These are phyloP conservation scores for Coleophora flavipennella DNA, from an alignment of 2,888 invertebrate genomes.

Conservation along the genomic window DNA sequence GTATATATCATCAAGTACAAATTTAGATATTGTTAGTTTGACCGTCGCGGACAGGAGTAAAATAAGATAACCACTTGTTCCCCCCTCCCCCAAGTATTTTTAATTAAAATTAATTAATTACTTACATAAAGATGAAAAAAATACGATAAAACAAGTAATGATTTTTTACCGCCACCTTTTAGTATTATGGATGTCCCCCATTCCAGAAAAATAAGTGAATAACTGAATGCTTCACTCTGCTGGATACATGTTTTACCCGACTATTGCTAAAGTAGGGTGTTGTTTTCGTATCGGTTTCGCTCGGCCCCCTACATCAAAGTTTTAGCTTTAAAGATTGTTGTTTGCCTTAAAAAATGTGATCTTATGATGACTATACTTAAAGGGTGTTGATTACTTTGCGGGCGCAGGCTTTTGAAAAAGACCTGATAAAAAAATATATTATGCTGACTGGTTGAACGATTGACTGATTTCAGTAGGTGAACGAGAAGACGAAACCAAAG, in stretches of 20 bases:
- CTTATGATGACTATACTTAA: slow-evolving; percentile 68
- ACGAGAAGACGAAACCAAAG: no score
- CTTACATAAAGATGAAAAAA: no score
- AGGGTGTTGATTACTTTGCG: slow-evolving; percentile 45
- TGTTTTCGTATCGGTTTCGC: slow-evolving; percentile 46
- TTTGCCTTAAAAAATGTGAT: slow-evolving; percentile 73
- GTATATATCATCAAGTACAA: slow-evolving; percentile 60
- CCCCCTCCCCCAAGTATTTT: slow-evolving; percentile 22
- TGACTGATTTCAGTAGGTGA: no score
- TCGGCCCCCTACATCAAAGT: slow-evolving; percentile 50
- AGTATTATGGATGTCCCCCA: slow-evolving; percentile 43
- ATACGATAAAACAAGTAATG: slow-evolving; percentile 1
- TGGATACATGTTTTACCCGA: no score
- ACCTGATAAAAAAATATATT: no score
- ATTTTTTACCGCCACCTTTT: slow-evolving; percentile 30
- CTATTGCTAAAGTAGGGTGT: background rate
- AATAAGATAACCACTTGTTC: slow-evolving; percentile 21
- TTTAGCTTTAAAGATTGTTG: slow-evolving; percentile 72
- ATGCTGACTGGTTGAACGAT: no score
- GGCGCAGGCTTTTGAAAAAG: slow-evolving; percentile 22
- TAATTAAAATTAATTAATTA: slow-evolving; percentile 16
- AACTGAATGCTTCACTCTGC: background rate
- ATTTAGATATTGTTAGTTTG: slow-evolving; percentile 50
- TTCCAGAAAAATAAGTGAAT: slow-evolving; percentile 31
- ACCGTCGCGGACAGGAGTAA: slow-evolving; percentile 28